Conservation (phyloP, 2,888 invertebrate species). For the Aethes cnicana region DNA sequence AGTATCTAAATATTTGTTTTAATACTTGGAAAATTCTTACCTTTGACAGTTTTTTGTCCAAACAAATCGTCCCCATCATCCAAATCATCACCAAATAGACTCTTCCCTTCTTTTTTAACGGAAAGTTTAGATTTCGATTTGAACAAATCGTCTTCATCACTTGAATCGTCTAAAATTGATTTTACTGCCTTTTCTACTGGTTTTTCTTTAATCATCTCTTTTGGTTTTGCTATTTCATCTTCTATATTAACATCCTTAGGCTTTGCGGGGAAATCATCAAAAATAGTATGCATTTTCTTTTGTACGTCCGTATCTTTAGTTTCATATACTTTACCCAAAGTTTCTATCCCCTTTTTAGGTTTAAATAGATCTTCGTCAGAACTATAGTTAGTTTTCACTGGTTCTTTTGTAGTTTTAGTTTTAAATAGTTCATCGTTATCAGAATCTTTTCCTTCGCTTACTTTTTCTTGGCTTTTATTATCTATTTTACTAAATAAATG, state of each 20-base stretch:
- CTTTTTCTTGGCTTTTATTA: constrained; percentile 6
- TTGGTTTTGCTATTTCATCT: constrained; percentile 13
- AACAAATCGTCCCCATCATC: constrained; percentile 65
- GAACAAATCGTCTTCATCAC: constrained; percentile 61
- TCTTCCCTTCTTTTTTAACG: constrained; percentile 38
- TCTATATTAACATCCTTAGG: neutral
- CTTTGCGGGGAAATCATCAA: constrained; percentile 14
- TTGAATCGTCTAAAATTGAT: constrained; percentile 56
- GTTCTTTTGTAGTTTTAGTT: neutral
- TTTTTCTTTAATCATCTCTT: constrained; percentile 13
- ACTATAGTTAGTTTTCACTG: neutral
- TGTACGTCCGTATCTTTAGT: neutral
- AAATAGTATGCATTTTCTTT: neutral
- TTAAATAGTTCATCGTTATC: constrained; percentile 17
- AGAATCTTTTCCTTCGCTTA: constrained; percentile 16
- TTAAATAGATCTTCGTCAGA: constrained; percentile 11
- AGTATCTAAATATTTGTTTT: constrained; percentile 42
- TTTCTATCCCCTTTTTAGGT: constrained; percentile 10
- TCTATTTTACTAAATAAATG: neutral
- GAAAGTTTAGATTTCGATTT: constrained; percentile 48
- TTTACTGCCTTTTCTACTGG: constrained; percentile 38
- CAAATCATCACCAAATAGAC: constrained; percentile 66
- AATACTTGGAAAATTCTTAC: no score
- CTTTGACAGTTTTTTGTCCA: constrained; percentile 47
- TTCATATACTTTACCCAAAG: constrained; percentile 19